A percentile compares a stretch with the other conserved stretches of the same genome.
Conservation (phyloP, 2,888 invertebrate species). For the Tetragonula carbonaria region DNA sequence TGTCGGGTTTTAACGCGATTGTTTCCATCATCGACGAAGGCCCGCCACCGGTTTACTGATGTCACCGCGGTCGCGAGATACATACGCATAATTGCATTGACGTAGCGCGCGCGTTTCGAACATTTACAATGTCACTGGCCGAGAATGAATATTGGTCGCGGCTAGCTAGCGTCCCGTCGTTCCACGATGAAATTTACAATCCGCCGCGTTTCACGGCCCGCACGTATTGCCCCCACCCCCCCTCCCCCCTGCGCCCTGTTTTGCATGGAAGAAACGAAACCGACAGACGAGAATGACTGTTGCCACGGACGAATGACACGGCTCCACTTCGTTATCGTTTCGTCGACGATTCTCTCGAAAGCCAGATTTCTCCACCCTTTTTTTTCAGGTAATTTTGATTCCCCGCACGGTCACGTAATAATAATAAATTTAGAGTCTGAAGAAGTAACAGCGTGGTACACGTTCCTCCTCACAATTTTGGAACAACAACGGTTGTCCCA, state of each 20-base stretch:
- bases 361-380: background rate
- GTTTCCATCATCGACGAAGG: constrained; percentile 27
- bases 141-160: constrained; percentile 22
- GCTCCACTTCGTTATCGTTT: background rate
- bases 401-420: too few species aligned
- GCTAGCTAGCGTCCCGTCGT: background rate
- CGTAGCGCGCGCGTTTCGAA: constrained; percentile 29
- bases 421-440: too few species aligned
- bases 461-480: too few species aligned
- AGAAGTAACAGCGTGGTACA: too few species aligned
- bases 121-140: constrained; percentile 37
- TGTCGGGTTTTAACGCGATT: constrained; percentile 53
- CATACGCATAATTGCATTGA: constrained; percentile 57
- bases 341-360: background rate
- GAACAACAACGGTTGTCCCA: too few species aligned
- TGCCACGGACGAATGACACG: background rate
- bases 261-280: constrained; percentile 1
- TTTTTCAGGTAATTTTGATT: too few species aligned
- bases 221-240: background rate
- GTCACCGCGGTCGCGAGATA: constrained; percentile 36
- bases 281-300: background rate
- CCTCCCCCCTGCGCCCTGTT: background rate
- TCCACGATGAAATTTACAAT: constrained; percentile 31
- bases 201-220: background rate
- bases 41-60: constrained; percentile 34